Percentiles rank a stretch among this genome's conserved stretches.
phyloP scores from a whole-genome alignment of 2,888 invertebrate genomes.

The Acrobeloides nanus region DNA sequence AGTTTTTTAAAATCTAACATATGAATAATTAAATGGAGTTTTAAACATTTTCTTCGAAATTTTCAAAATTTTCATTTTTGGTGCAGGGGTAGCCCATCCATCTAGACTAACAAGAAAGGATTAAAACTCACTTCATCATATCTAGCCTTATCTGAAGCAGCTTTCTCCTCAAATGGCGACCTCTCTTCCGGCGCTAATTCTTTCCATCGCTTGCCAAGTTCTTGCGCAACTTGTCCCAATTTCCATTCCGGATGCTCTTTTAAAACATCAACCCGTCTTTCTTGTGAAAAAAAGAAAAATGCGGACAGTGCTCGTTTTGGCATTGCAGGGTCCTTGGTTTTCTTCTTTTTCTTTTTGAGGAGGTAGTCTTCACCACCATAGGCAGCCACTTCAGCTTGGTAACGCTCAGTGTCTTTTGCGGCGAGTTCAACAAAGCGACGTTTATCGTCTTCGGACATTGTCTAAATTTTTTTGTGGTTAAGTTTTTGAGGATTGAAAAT shows the following conservation, averaged over 20 bases:
- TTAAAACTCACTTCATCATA: slow-evolving; percentile 55
- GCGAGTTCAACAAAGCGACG: slow-evolving; percentile 98
- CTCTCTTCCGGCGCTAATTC: slow-evolving; percentile 52
- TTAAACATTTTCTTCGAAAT: too few species aligned
- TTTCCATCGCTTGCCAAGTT: slow-evolving; percentile 54
- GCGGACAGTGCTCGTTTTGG: slow-evolving; percentile 98
- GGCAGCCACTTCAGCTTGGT: slow-evolving; percentile 58
- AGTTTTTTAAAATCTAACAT: too few species aligned
- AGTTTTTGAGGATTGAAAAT: too few species aligned
- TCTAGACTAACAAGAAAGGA: too few species aligned
- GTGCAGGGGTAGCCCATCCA: too few species aligned
- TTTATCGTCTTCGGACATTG: slow-evolving; percentile 97
- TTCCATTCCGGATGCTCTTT: slow-evolving; percentile 83
- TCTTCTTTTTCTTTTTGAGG: slow-evolving; percentile 68
- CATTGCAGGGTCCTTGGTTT: slow-evolving; percentile 90
- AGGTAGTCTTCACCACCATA: slow-evolving; percentile 52
- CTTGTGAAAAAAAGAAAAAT: slow-evolving; percentile 98
- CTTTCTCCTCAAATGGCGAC: slow-evolving; percentile 54
- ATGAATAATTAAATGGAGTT: too few species aligned
- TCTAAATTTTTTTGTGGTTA: too few species aligned
- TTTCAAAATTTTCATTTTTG: too few species aligned
- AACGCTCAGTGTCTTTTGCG: slow-evolving; percentile 89
- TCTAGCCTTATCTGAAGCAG: slow-evolving; percentile 55
- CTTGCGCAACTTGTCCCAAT: slow-evolving; percentile 64
- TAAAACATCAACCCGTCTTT: slow-evolving; percentile 89